Evolutionary conservation across 1,140 invertebrate genomes (phyloP), one percentile per base, ranked within the genome.

Genomic region (Pseudobourletiella spinata): DNA sequence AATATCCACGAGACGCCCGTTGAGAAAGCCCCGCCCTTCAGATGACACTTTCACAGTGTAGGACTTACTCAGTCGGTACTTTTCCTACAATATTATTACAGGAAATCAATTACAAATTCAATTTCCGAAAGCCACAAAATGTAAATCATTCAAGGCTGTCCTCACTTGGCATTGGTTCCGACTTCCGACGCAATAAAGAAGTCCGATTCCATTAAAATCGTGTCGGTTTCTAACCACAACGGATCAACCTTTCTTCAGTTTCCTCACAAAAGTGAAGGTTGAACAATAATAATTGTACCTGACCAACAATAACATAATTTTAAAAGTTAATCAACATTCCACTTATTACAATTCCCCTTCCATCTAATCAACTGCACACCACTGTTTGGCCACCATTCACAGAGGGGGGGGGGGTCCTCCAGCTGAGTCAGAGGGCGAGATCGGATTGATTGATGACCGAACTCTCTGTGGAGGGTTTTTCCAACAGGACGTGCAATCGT

Each of bases 181-280:
- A n/a, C n/a, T n/a, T n/a, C n/a, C 46, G 18, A 98, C 89, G 84
- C 93, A 99, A 74, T 95, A 98, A 6, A 99, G 79, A 2, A 99
- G 74, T 11, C 96, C 96, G 74, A 96, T 93, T 70, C 98, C 92
- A 79, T 99, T 95, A 76, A 99, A 99, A 76, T 99, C 95, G 67
- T 88, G 83, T 70, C 88, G 83, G 75, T 95, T 88, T 61, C 80
- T 81, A 70, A 94, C 93, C 2, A 75, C 77, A 35, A 88, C 69
- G 72, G 68, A 68, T 73, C 72, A 75, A 71, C 70, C 77, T 72
- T 94, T 87, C 69, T 89, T 89, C 6, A 98, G 76, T 73, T 86
- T 87, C 69, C 91, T 89, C 3, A 98, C 84, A 78, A 94, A 99
- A 39, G 85, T 83, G 74, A 91, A 94, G 0, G 90, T 86, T 0